Base-by-base conservation (phyloP, 2,113 vertebrate genomes). In the Thunnus maccoyii region DNA sequence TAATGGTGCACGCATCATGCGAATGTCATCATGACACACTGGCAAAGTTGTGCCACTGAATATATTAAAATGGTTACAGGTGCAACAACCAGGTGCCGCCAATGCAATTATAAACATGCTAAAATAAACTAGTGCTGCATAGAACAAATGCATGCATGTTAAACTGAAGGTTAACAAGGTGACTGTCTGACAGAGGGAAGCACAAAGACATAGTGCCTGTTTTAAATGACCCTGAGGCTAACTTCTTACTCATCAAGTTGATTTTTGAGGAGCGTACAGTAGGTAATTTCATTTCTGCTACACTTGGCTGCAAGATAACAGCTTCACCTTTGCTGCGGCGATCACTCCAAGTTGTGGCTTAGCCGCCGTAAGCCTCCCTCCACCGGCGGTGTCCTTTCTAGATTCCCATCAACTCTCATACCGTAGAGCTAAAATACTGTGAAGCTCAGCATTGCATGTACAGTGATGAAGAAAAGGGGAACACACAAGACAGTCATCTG, bases 251-350 rank as follows among this genome's bases (percentile, higher is more conserved):
- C 88, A 87, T 92, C 83, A 82, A 73, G 74, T 68, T 81, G 83
- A 86, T 82, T 89, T 91, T 64, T 67, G 84, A 72, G 63, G 74
- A 79, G 84, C 76, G 8, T 41, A 41, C 36, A 9, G 89, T 80
- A 81, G 72, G 85, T 88, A 71, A 89, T 89, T 92, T 91, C 22
- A 88, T 83, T 88, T 85, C 52, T 75, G 67, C 79, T 62, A 54
- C 83, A 89, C 83, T 67, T 89, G 91, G 89, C 57, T 61, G 87
- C 70, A 44, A 88, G 91, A 93, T 91, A 92, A 89, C 78, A 56
- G 76, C 77, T 72, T 83, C 83, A 78, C 82, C 75, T 87, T 85
- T 52, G 79, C 85, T 76, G 78, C 69, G 69, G 67, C 68, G 89
- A 90, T 91, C 90, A 89, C 79, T 86, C 67, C 69, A 67, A 88